phyloP scores from a whole-genome alignment of 2,888 invertebrate genomes.

The Acanthacorydalis orientalis region DNA sequence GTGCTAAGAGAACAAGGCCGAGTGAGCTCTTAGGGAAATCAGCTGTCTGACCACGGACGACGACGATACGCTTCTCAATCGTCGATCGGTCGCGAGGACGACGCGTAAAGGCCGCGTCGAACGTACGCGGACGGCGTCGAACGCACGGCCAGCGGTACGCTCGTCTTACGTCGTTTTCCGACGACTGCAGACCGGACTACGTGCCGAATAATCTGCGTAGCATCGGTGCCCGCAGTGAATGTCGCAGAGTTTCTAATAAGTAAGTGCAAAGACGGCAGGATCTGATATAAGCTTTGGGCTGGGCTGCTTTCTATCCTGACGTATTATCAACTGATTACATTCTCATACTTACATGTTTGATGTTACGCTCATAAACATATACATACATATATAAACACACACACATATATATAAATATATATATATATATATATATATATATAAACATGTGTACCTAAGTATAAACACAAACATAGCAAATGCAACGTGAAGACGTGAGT shows the following conservation, averaged over 20 bases:
- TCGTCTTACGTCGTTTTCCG: too few relatives aligned
- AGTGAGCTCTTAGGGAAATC: conserved; percentile 1
- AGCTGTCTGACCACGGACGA: neutral
- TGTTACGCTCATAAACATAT: conserved; percentile 9
- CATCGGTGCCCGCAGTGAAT: neutral
- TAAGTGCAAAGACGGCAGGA: neutral
- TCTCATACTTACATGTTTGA: conserved; percentile 8
- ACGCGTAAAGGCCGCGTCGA: too few relatives aligned
- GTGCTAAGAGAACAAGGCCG: neutral
- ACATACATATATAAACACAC: conserved; percentile 12
- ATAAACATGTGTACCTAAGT: too few relatives aligned
- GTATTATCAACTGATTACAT: neutral
- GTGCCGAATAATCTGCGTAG: neutral
- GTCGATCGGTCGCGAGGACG: too few relatives aligned
- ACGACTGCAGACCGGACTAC: neutral
- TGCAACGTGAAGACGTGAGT: conserved; percentile 7
- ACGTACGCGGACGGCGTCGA: too few relatives aligned
- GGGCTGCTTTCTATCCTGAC: neutral
- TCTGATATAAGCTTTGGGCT: neutral
- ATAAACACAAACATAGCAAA: too few relatives aligned
- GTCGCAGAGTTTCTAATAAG: neutral
- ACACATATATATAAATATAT: conserved; percentile 8
- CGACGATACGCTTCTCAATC: too few relatives aligned
- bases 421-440: conserved; percentile 11
- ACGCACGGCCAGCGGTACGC: too few relatives aligned